phyloP scores from a whole-genome alignment of 2,797 vertebrate genomes.

The Micrastur ruficollis region DNA sequence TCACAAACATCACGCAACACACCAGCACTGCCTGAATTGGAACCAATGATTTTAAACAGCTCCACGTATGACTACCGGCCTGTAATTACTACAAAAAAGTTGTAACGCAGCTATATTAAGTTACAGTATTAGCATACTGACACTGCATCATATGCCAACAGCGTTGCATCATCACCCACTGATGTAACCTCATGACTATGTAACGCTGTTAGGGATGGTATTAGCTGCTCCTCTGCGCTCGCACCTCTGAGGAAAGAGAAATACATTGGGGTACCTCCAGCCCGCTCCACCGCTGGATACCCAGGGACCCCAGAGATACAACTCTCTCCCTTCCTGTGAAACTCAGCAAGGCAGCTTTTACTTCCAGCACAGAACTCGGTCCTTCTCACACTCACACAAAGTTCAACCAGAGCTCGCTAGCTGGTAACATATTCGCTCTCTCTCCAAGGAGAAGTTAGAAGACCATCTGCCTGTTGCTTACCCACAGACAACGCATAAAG shows the following conservation, averaged over 20 bases:
- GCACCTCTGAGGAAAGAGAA: not conserved
- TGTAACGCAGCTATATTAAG: not conserved
- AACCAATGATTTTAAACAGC: not conserved
- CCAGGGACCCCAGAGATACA: fast-evolving
- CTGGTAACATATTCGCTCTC: fast-evolving
- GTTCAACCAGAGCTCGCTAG: not conserved
- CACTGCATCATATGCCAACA: not conserved
- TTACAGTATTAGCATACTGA: not conserved
- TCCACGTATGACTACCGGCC: not conserved
- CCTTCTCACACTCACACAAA: not conserved
- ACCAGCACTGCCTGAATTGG: not conserved
- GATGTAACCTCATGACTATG: not conserved
- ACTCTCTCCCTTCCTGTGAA: not conserved
- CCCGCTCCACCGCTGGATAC: not conserved
- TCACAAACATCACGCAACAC: fast-evolving
- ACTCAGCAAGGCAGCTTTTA: not conserved
- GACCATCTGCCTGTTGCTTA: not conserved
- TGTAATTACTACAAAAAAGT: not conserved
- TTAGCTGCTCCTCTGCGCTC: not conserved
- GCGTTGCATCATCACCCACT: not conserved
- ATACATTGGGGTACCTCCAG: fast-evolving
- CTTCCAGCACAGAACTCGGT: not conserved
- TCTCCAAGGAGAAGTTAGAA: too few relatives aligned
- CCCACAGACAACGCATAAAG: fast-evolving
- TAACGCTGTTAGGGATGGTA: not conserved